Conservation (phyloP, 2,797 vertebrate species). For the Hydrophis major region DNA sequence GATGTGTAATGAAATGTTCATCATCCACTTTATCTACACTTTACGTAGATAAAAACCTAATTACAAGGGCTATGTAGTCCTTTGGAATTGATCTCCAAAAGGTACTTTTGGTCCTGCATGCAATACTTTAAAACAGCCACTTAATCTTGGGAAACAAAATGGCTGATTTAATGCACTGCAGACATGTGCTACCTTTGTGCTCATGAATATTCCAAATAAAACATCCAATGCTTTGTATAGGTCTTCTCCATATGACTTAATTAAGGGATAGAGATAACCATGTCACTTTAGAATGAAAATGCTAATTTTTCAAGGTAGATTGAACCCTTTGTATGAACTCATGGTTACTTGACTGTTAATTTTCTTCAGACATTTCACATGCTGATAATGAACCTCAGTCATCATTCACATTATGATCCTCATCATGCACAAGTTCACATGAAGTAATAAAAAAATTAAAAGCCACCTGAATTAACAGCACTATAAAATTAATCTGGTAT, state of each 20-base stretch:
- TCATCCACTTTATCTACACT: not conserved
- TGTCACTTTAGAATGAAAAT: not conserved
- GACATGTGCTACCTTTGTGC: not conserved
- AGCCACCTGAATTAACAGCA: slow-evolving; percentile 34
- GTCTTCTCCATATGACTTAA: not conserved
- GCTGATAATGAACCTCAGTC: not conserved
- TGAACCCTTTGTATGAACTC: not conserved
- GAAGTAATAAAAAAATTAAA: slow-evolving; percentile 22
- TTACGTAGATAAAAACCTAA: not conserved
- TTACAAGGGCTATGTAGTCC: not conserved
- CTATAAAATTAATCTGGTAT: slow-evolving; percentile 22
- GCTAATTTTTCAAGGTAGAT: not conserved
- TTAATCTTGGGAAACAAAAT: not conserved
- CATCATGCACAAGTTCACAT: slow-evolving; percentile 5
- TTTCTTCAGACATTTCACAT: not conserved
- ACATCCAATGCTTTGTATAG: not conserved
- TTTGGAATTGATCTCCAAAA: not conserved
- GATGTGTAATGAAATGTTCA: not conserved
- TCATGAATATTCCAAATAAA: not conserved
- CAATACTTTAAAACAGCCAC: not conserved
- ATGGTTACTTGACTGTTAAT: not conserved
- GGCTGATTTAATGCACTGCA: not conserved
- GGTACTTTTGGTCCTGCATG: not conserved
- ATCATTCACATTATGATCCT: not conserved
- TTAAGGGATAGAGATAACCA: not conserved